Evolutionary conservation across 2,888 invertebrate species (phyloP), one percentile per base, ranked within the genome.

Genomic region (Pseudococcus longispinus): DNA sequence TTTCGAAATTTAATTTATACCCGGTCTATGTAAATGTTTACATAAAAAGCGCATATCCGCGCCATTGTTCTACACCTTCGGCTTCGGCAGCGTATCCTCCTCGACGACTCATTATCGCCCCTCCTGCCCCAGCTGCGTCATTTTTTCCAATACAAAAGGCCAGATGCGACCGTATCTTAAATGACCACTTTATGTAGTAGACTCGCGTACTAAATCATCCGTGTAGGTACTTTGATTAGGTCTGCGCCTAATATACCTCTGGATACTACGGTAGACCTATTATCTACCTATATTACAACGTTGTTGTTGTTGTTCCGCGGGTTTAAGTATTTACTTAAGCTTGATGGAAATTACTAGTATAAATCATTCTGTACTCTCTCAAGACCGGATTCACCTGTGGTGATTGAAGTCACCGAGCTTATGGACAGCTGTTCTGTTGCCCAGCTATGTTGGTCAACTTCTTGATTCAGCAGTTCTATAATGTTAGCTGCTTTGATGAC

Each of bases 21-120:
- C 20, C 37, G 37, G 42, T n/a, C 42, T 80, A 80, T 80, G 37
- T 80, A 80, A 80, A 80, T 80, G 77, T 80, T 80, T 80, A 80
- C 77, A 80, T 80, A 80, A 80, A 80, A 80, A 80, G 23, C 23
- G 42, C 77, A 80, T 80, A 80, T 80, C 77, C 77, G 20, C n/a
- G 77, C 77, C 29, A 80, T 80, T 80, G 77, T 80, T 80, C 42
- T 80, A 15, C 23, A 60, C 23, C 23, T 23, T 60, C 23, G 23
- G 8, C 20, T 55, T n/a, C 2, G n/a, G n/a, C 51, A n/a, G n/a
- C 3, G 9, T 55, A 55, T 2, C 5, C 23, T 70, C 70, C 29
- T 29, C 15, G 74, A 23, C 8, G 74, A 29, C 15, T 74, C 29
- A 74, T 74, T 74, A 74, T 32, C 32, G 74, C 26, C 70, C 70